phyloP scores from a whole-genome alignment of 2,113 vertebrate species.

The Xenopus tropicalis region DNA sequence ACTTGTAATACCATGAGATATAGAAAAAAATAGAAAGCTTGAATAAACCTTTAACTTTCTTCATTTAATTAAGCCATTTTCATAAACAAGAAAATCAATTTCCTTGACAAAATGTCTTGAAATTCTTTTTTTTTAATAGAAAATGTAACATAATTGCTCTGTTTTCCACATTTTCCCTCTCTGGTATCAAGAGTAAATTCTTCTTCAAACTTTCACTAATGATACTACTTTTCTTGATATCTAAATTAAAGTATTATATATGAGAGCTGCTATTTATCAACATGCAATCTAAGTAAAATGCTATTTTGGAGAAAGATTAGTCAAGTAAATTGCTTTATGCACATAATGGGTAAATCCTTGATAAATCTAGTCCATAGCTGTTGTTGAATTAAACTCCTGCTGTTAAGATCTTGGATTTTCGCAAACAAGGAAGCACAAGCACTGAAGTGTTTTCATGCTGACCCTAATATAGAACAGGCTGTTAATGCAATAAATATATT shows the following conservation, averaged over 20 bases:
- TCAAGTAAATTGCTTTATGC: conserved; percentile 4
- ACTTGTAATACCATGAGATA: neutral
- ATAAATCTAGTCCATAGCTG: conserved; percentile 3
- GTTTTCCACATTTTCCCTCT: neutral
- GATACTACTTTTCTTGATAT: conserved; percentile 1
- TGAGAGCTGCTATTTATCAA: conserved; percentile 7
- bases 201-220: conserved; percentile 5
- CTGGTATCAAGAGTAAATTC: neutral
- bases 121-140: neutral
- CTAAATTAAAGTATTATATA: conserved; percentile 13
- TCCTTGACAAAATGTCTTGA: neutral
- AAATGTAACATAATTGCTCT: neutral
- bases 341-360: conserved; percentile 4
- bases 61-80: neutral
- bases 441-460: neutral
- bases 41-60: neutral
- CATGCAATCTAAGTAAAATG: conserved; percentile 16
- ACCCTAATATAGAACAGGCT: neutral
- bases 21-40: neutral
- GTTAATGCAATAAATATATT: neutral
- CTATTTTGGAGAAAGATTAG: conserved; percentile 11
- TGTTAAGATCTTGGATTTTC: neutral
- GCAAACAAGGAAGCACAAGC: neutral
- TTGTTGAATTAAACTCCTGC: neutral
- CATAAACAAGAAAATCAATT: neutral